Evolutionary conservation across 2,888 invertebrate species (phyloP).

Genomic region (Amphipoea oculea): DNA sequence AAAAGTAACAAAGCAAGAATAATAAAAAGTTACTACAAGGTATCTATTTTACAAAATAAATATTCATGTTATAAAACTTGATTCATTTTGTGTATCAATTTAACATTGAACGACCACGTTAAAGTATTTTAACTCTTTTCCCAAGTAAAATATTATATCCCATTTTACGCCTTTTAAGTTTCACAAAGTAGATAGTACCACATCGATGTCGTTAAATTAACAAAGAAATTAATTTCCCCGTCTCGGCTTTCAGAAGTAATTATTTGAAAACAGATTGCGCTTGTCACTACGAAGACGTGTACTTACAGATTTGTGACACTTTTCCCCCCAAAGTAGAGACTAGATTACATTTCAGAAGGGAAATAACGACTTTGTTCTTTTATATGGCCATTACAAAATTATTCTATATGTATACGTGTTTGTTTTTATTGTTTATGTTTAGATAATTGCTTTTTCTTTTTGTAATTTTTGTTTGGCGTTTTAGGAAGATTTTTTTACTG

Average conservation of each 20-base stretch:
- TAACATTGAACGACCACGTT: not conserved
- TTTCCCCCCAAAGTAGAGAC: constrained; percentile 26
- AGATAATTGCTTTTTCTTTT: constrained; percentile 33
- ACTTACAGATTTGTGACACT: constrained; percentile 70
- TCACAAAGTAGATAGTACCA: constrained; percentile 65
- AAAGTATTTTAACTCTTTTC: not conserved
- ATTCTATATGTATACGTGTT: not conserved
- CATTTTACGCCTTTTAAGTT: constrained; percentile 54
- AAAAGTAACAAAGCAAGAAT: not conserved
- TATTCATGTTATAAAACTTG: constrained; percentile 4
- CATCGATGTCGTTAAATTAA: constrained; percentile 81
- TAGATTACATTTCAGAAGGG: constrained; percentile 25
- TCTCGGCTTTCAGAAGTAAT: constrained; percentile 87
- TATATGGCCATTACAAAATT: constrained; percentile 18
- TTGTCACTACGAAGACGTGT: constrained; percentile 81
- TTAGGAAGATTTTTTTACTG: not conserved
- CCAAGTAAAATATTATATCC: not conserved
- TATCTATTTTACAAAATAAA: not conserved
- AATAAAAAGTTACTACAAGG: not conserved
- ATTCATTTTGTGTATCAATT: constrained; percentile 3
- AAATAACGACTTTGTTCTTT: constrained; percentile 13
- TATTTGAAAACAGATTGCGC: constrained; percentile 88
- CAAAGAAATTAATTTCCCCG: constrained; percentile 87
- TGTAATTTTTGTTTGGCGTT: not conserved
- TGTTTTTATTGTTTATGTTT: constrained; percentile 30